Evolutionary conservation across 1,140 invertebrate species (phyloP).

Genomic region (Plectus sambesii): DNA sequence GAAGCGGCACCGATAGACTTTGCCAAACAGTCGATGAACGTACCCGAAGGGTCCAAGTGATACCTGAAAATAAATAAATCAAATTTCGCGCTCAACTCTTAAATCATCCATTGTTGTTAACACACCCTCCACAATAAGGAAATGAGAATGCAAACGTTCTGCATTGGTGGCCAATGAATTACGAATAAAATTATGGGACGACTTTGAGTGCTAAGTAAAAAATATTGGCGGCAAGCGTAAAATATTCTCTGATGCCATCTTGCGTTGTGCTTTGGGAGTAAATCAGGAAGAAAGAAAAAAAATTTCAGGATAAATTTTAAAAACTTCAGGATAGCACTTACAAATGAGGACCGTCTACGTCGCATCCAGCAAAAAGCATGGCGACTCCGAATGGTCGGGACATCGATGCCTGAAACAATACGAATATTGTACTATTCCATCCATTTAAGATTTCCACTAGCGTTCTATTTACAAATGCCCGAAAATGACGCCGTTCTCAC

Average conservation of each 20-base stretch:
- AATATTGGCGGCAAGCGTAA: too few species aligned
- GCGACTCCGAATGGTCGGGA: conserved; percentile 97
- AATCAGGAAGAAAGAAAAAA: neutral
- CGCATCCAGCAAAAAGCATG: conserved; percentile 55
- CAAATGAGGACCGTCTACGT: conserved; percentile 53
- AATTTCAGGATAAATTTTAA: too few species aligned
- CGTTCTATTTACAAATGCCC: too few species aligned
- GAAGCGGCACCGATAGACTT: conserved; percentile 98
- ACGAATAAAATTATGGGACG: too few species aligned
- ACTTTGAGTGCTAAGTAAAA: too few species aligned
- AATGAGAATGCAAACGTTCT: conserved; percentile 1
- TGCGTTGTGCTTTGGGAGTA: neutral
- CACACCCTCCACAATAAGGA: too few species aligned
- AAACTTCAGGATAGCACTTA: too few species aligned
- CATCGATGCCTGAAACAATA: conserved; percentile 47
- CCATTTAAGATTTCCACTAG: conserved; percentile 9
- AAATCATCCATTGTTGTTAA: too few species aligned
- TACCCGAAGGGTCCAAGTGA: conserved; percentile 96
- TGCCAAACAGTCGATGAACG: conserved; percentile 91
- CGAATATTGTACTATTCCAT: conserved; percentile 7
- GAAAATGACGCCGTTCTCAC: too few species aligned
- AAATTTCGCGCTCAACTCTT: too few species aligned
- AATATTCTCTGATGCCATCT: too few species aligned
- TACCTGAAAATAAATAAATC: conserved; percentile 54
- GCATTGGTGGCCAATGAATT: neutral